phyloP scores from a whole-genome alignment of 2,113 vertebrate genomes.

The Sturnira hondurensis region DNA sequence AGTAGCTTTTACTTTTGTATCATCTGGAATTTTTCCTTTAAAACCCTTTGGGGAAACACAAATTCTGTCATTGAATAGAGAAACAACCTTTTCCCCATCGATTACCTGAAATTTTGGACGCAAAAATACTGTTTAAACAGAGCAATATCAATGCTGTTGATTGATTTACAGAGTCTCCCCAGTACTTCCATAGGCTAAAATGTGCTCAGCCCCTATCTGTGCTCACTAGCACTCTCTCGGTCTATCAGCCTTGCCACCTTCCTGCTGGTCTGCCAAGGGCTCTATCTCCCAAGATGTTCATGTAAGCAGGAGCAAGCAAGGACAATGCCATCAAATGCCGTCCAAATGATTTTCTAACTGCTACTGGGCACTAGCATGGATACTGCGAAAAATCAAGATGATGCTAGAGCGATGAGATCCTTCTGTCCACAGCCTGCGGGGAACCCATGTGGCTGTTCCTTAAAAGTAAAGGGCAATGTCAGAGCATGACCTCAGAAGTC shows the following conservation, averaged over 20 bases:
- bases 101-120: not conserved
- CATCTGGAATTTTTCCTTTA: not conserved
- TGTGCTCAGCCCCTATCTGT: not conserved
- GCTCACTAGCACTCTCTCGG: not conserved
- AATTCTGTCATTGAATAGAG: not conserved
- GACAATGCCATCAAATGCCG: not conserved
- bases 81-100: not conserved
- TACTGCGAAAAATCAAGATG: not conserved
- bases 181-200: not conserved
- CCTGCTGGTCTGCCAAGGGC: not conserved
- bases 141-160: not conserved
- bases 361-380: not conserved
- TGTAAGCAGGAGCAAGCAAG: not conserved
- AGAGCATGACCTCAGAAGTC: not conserved
- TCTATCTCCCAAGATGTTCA: not conserved
- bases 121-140: not conserved
- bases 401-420: not conserved
- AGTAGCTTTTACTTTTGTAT: not conserved
- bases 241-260: not conserved
- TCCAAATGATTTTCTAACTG: not conserved
- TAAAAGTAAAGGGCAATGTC: not conserved
- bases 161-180: not conserved
- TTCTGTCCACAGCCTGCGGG: not conserved
- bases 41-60: not conserved
- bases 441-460: not conserved